Conservation (phyloP, 2,113 vertebrate genomes). For the Dipodomys stephensi region DNA sequence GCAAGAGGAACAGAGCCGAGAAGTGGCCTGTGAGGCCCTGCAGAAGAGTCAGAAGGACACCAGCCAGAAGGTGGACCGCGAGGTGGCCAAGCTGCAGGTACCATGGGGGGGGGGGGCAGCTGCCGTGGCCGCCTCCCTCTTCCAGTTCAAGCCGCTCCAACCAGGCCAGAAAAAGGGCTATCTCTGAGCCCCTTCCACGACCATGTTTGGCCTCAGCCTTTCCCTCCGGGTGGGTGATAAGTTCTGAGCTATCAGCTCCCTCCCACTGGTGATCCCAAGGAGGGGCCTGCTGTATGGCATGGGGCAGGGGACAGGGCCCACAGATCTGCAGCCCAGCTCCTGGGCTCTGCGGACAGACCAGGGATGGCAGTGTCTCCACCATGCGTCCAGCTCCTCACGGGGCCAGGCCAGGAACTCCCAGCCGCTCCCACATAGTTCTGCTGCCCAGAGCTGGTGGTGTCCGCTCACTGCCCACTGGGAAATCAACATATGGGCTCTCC, state of each 20-base stretch:
- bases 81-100: constrained; percentile 77
- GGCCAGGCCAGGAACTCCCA: neutral
- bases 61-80: constrained; percentile 35
- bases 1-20: constrained; percentile 54
- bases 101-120: rapidly evolving
- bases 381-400: too few species aligned
- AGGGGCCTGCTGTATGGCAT: neutral
- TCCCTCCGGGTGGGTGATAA: neutral
- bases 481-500: neutral
- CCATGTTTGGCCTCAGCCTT: neutral
- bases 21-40: constrained; percentile 25
- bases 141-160: neutral
- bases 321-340: neutral
- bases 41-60: constrained; percentile 62
- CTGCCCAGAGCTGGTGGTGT: constrained; percentile 44
- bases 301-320: neutral
- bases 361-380: neutral
- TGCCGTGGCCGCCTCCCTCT: too few species aligned
- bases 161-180: neutral
- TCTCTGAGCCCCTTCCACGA: rapidly evolving
- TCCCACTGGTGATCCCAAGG: neutral
- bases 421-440: constrained; percentile 61
- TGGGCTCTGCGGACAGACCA: constrained; percentile 43
- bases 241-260: neutral
- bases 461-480: neutral